Conservation (phyloP, 2,113 vertebrate species). For the Rissa tridactyla region DNA sequence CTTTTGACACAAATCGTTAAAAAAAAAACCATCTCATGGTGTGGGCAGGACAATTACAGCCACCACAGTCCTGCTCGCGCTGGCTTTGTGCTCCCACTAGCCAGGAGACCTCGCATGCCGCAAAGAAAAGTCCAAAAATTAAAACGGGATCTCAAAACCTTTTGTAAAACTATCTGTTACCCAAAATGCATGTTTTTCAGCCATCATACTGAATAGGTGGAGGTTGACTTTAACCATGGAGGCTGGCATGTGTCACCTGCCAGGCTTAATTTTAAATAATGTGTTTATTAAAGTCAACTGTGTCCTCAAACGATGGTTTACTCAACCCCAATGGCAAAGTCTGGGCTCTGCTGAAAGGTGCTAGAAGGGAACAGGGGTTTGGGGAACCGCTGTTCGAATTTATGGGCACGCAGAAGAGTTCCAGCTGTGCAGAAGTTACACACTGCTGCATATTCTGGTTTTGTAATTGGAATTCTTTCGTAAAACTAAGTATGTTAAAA, state of each 20-base stretch:
- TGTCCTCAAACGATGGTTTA: neutral
- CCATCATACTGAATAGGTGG: rapidly evolving
- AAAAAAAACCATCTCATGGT: rapidly evolving
- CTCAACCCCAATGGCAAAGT: neutral
- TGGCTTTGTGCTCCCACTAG: rapidly evolving
- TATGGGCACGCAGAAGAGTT: neutral
- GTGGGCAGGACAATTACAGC: rapidly evolving
- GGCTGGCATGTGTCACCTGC: neutral
- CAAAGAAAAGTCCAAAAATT: neutral
- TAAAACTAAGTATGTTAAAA: neutral
- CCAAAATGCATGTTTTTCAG: rapidly evolving
- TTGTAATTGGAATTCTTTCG: neutral
- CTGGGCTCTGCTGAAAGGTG: neutral
- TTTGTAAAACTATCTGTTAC: neutral
- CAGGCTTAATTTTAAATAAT: slow-evolving; percentile 54
- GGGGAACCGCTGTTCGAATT: neutral
- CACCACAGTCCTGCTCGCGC: rapidly evolving
- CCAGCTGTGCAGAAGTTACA: neutral
- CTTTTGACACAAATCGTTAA: neutral
- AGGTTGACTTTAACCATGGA: rapidly evolving
- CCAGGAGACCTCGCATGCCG: rapidly evolving
- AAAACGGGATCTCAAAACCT: neutral
- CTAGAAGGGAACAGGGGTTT: neutral
- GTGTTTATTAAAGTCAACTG: slow-evolving; percentile 49
- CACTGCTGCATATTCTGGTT: rapidly evolving